These are phyloP conservation scores for Ruditapes philippinarum DNA, from an alignment of 1,140 invertebrate species.

Conservation along the genomic window DNA sequence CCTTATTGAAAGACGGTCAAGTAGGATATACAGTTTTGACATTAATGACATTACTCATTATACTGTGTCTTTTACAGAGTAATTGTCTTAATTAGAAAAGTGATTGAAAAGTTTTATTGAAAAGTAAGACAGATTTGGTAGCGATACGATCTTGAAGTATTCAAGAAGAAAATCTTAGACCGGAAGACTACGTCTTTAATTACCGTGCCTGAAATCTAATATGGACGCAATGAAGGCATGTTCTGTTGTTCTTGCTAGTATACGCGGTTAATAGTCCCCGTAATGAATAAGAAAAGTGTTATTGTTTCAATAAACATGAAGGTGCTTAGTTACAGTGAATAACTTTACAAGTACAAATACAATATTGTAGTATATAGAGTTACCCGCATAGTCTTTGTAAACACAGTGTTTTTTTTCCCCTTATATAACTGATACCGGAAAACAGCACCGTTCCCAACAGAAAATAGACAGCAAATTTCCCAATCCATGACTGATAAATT, in stretches of 20 bases:
- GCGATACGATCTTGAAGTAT: not conserved
- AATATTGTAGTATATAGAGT: no score
- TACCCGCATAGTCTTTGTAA: no score
- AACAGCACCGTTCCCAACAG: no score
- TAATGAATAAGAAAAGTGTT: not conserved
- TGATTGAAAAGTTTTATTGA: slow-evolving; percentile 6
- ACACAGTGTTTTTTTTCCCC: no score
- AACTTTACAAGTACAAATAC: not conserved
- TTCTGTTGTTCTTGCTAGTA: not conserved
- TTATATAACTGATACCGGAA: no score
- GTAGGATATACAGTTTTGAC: no score
- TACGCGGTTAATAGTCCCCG: not conserved
- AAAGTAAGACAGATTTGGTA: not conserved
- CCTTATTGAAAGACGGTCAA: no score
- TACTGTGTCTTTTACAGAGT: no score
- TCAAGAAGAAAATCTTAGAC: not conserved
- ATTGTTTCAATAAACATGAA: not conserved
- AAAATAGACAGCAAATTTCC: no score
- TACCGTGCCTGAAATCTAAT: not conserved
- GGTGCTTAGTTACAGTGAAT: slow-evolving; percentile 8
- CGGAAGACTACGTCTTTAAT: not conserved
- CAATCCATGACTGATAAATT: no score
- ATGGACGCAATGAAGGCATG: not conserved
- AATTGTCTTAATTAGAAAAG: no score
- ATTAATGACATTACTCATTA: no score